phyloP scores from a whole-genome alignment of 53 echinoderm and acorn worm species.

The Stichopus horrens region DNA sequence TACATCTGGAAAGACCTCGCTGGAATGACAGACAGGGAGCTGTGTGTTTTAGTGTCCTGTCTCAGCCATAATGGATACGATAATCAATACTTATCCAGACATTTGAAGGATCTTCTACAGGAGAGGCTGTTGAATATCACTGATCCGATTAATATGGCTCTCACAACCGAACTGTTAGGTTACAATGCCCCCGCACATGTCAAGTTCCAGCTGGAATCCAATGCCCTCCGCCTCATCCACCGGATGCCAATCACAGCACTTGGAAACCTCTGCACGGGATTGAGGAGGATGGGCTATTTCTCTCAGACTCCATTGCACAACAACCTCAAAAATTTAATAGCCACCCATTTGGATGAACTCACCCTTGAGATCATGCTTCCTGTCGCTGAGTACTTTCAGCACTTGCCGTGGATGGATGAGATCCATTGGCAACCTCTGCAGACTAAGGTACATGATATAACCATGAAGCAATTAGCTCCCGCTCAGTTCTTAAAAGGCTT shows the following conservation, averaged over 20 bases:
- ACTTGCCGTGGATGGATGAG: constrained; percentile 8
- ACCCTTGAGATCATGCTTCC: neutral
- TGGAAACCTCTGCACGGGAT: constrained; percentile 54
- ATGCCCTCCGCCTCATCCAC: constrained; percentile 29
- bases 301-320: constrained; percentile 50
- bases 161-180: constrained; percentile 61
- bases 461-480: neutral
- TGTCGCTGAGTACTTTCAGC: constrained; percentile 1
- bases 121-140: constrained; percentile 45
- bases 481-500: constrained; percentile 36
- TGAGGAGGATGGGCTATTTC: constrained; percentile 45
- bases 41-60: constrained; percentile 56
- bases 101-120: constrained; percentile 1
- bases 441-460: neutral
- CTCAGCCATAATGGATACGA: constrained; percentile 42
- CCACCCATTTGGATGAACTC: neutral
- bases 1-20: constrained; percentile 22
- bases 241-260: neutral
- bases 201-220: constrained; percentile 60
- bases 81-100: constrained; percentile 4
- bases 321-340: neutral
- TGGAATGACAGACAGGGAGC: constrained; percentile 43
- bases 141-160: constrained; percentile 58
- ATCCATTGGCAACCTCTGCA: neutral
- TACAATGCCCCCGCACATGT: constrained; percentile 57